A percentile compares a stretch with the other conserved stretches of the same genome.
These are phyloP conservation scores for Pipa parva DNA, from an alignment of 2,113 vertebrate species.

Conservation along the genomic window DNA sequence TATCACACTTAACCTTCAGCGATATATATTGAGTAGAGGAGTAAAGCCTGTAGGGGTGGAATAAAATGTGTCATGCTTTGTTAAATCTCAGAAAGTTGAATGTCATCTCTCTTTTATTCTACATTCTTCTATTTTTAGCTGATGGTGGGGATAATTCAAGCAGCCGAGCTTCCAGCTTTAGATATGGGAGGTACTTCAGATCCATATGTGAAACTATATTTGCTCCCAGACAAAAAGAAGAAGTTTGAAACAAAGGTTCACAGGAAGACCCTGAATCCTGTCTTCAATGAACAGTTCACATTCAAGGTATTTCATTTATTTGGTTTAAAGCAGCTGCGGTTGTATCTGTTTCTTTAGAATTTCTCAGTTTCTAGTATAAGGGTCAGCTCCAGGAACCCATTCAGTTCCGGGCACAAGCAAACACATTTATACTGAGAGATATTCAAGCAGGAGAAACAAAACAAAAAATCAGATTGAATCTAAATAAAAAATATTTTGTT, in stretches of 20 bases:
- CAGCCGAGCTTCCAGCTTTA: slow-evolving; percentile 74
- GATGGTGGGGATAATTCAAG: slow-evolving; percentile 78
- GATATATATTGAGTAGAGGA: not conserved
- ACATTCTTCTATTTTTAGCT: slow-evolving; percentile 56
- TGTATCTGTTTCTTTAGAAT: too few species aligned
- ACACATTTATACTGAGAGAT: too few species aligned
- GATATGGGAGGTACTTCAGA: slow-evolving; percentile 80
- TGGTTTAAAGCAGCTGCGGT: too few species aligned
- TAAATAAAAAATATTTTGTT: not conserved
- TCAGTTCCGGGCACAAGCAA: too few species aligned
- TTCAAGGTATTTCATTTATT: slow-evolving; percentile 68
- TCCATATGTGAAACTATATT: slow-evolving; percentile 75
- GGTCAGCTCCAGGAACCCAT: too few species aligned
- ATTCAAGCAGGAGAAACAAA: too few species aligned
- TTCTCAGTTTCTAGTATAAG: too few species aligned
- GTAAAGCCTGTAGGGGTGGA: not conserved
- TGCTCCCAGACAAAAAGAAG: slow-evolving; percentile 79
- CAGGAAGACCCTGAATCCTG: slow-evolving; percentile 77
- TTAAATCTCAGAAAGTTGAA: not conserved
- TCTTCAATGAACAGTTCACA: slow-evolving; percentile 79
- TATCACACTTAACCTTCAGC: not conserved
- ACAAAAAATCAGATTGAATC: not conserved
- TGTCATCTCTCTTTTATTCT: slow-evolving; percentile 35
- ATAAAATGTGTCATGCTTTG: not conserved
- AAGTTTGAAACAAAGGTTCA: slow-evolving; percentile 81